phyloP scores from a whole-genome alignment of 1,140 invertebrate species.

The Vollenhovia emeryi region DNA sequence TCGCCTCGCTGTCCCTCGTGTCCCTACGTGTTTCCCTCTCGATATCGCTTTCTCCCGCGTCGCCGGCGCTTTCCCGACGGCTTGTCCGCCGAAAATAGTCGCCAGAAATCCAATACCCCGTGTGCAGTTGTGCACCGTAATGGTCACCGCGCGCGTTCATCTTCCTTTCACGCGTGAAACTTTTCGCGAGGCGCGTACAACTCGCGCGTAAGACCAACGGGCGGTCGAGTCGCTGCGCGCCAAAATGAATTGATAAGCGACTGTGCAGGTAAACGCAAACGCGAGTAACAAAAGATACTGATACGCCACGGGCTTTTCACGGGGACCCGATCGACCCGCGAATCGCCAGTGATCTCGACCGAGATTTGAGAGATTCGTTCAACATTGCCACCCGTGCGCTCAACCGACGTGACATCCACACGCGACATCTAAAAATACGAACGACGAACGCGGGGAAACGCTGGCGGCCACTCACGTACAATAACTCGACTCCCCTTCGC shows the following conservation, averaged over 20 bases:
- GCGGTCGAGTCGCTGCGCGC: not conserved
- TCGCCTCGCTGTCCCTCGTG: constrained; percentile 13
- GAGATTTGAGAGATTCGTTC: constrained; percentile 5
- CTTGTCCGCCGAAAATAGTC: constrained; percentile 59
- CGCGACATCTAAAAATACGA: constrained; percentile 49
- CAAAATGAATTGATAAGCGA: not conserved
- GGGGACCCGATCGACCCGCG: not conserved
- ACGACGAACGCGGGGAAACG: constrained; percentile 28
- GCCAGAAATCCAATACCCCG: constrained; percentile 54
- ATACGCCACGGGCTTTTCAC: not conserved
- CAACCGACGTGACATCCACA: constrained; percentile 37
- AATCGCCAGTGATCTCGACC: not conserved
- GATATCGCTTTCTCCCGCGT: constrained; percentile 34
- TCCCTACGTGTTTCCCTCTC: not conserved
- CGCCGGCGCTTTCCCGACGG: constrained; percentile 39
- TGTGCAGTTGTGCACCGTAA: constrained; percentile 21
- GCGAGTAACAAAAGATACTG: not conserved
- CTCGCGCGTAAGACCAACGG: not conserved
- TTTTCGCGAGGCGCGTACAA: not conserved
- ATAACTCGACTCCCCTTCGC: constrained; percentile 1
- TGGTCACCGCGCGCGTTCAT: constrained; percentile 31
- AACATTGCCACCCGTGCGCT: constrained; percentile 11
- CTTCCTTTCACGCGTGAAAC: constrained; percentile 35
- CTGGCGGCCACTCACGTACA: not conserved
- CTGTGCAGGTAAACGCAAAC: not conserved